Base-by-base conservation (phyloP, 1,140 invertebrate genomes). In the Metopolophium dirhodum region DNA sequence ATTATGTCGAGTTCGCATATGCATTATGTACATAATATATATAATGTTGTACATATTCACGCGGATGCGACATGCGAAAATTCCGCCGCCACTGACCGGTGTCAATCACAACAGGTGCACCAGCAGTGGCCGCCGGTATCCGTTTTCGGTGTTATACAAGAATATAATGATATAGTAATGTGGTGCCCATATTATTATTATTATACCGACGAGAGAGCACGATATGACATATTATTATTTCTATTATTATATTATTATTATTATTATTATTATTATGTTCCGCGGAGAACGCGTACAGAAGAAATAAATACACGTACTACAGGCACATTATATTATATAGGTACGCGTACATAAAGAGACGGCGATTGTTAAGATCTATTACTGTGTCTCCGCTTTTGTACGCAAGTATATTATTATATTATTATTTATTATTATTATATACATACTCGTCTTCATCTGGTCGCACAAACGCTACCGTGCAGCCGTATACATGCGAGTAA, bases 311-410 rank as follows among this genome's bases (percentile, higher is more conserved):
- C 83, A 26, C 18, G 41, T 47, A 87, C 85, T 18, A 18, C 41
- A 26, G 20, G 82, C 37, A 41, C 82, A 41, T 35, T 85, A 41
- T 85, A 85, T 45, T 22, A 8, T 85, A 77, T 77, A 18, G 11
- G n/a, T 77, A 68, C 49, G n/a, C 30, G 11, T 4, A 30, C 30
- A 88, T 18, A 47, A 45, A 86, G 26, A 47, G 85, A 49, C 41
- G 85, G 83, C 83, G 41, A 86, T 41, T 51, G 45, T 54, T 22
- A 54, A 54, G 87, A 89, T 89, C 49, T 35, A 54, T 89, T 89
- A 54, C 87, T n/a, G 87, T 35, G 87, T 89, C 87, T 89, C 49
- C n/a, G 49, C 49, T 89, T 89, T 89, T 89, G 87, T 89, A 35
- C 49, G n/a, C 49, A 49, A 54, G 49, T 89, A 54, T 51, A 89